Evolutionary conservation across 2,113 vertebrate species (phyloP).

Genomic region (Eptesicus fuscus): DNA sequence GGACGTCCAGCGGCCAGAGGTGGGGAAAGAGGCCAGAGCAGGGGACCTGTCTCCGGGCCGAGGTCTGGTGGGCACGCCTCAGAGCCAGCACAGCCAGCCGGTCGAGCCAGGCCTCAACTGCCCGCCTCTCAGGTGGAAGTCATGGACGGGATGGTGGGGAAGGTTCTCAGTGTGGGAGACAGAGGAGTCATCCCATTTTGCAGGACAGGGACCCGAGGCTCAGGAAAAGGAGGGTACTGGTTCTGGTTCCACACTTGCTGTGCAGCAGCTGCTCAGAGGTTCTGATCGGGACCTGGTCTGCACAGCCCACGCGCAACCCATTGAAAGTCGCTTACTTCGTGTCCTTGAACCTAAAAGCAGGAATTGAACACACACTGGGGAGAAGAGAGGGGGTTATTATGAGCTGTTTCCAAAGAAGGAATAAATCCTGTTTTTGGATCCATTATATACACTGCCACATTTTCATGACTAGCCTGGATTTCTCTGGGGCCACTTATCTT

Average conservation of each 20-base stretch:
- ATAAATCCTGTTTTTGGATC: conserved; percentile 53
- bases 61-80: not conserved
- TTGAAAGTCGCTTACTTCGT: not conserved
- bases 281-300: not conserved
- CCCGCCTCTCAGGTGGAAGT: not conserved
- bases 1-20: not conserved
- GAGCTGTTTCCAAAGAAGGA: conserved; percentile 51
- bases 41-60: not conserved
- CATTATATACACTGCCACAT: conserved; percentile 24
- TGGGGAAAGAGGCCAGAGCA: not conserved
- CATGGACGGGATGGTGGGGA: not conserved
- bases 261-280: not conserved
- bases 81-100: not conserved
- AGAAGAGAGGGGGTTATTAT: conserved; percentile 17
- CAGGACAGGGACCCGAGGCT: not conserved
- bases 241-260: not conserved
- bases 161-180: not conserved
- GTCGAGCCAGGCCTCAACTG: not conserved
- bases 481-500: conserved; percentile 61
- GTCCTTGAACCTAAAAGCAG: conserved; percentile 40
- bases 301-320: not conserved
- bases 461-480: conserved; percentile 53
- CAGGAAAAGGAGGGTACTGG: not conserved
- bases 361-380: not conserved
- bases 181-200: not conserved